Percentiles rank a stretch among this genome's conserved stretches.
Evolutionary conservation across 2,113 vertebrate genomes (phyloP).

Genomic region (Mastomys coucha): DNA sequence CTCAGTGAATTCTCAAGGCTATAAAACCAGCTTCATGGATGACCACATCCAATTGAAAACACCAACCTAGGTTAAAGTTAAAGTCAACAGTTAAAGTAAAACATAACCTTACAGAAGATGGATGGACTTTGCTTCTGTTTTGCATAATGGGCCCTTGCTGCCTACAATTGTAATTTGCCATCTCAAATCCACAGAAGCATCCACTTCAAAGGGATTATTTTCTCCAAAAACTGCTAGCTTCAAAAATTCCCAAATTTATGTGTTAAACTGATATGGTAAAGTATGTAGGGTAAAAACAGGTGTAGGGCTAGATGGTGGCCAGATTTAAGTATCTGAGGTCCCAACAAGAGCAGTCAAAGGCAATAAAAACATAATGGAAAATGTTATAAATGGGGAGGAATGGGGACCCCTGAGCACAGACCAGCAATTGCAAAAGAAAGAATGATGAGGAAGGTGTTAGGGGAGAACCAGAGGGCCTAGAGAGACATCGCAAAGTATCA

Average conservation of each 20-base stretch:
- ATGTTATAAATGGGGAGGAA: background rate
- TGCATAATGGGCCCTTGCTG: background rate
- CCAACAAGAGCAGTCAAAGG: background rate
- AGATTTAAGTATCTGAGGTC: background rate
- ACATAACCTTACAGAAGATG: background rate
- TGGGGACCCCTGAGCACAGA: background rate
- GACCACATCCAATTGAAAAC: constrained; percentile 71
- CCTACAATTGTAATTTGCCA: background rate
- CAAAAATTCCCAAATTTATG: background rate
- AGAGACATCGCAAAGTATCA: background rate
- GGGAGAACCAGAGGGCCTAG: background rate
- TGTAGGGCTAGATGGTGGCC: background rate
- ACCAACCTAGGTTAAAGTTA: constrained; percentile 44
- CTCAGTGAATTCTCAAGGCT: constrained; percentile 71
- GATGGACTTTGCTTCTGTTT: background rate
- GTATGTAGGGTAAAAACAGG: background rate
- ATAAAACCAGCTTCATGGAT: constrained; percentile 76
- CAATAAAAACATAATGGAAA: background rate
- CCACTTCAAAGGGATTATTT: background rate
- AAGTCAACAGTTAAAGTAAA: constrained; percentile 59
- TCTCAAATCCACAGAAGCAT: background rate
- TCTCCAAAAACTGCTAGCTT: background rate
- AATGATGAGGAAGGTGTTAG: background rate
- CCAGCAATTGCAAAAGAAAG: background rate
- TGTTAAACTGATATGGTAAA: background rate